Evolutionary conservation across 53 echinoderm and acorn worm species (phyloP).

Genomic region (Paracentrotus lividus): DNA sequence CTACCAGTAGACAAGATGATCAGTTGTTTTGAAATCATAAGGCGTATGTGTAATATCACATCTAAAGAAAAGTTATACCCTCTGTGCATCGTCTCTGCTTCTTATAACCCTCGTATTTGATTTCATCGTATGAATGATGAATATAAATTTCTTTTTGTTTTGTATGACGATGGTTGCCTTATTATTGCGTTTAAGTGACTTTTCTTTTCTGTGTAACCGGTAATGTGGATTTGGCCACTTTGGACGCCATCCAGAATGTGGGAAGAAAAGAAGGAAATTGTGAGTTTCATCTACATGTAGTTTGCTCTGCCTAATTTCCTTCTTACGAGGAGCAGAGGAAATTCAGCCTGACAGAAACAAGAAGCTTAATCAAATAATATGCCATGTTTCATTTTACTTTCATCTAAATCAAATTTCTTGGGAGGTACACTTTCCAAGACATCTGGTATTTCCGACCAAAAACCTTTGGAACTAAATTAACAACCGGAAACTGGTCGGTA

Average conservation of each 20-base stretch:
- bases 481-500: not conserved
- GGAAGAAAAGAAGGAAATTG: constrained; percentile 13
- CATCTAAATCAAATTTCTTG: constrained; percentile 28
- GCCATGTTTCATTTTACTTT: constrained; percentile 41
- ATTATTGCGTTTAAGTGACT: not conserved
- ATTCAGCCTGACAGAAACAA: constrained; percentile 51
- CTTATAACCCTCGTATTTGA: too few relatives aligned
- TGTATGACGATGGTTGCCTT: not conserved
- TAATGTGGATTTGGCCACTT: too few relatives aligned
- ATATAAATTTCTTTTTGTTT: too few relatives aligned
- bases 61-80: too few relatives aligned
- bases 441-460: constrained; percentile 7
- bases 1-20: too few relatives aligned
- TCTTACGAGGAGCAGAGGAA: constrained; percentile 32
- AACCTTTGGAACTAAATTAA: not conserved
- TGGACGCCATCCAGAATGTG: constrained; percentile 27
- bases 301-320: constrained; percentile 40
- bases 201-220: too few relatives aligned
- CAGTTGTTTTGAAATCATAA: too few relatives aligned
- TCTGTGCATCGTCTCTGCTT: too few relatives aligned
- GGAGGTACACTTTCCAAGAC: constrained; percentile 7
- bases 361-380: constrained; percentile 52
- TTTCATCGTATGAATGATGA: too few relatives aligned
- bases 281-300: constrained; percentile 37
- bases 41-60: too few relatives aligned